Evolutionary conservation across 2,113 vertebrate genomes (phyloP).

Genomic region (Tachuris rubrigastra): DNA sequence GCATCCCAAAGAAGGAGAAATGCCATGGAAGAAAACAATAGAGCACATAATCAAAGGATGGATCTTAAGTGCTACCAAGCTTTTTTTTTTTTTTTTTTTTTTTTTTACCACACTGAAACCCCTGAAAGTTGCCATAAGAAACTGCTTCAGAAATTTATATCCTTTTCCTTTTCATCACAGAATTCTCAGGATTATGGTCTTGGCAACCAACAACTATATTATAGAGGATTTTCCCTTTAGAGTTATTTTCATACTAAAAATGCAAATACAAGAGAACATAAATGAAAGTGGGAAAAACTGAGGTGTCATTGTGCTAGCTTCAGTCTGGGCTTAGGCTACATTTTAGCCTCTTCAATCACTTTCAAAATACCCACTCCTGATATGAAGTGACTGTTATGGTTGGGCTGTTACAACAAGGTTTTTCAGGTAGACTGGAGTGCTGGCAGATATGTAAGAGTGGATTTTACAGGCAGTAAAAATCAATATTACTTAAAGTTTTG

Average conservation of each 20-base stretch:
- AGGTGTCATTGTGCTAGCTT: background rate
- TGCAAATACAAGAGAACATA: background rate
- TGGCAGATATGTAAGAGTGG: background rate
- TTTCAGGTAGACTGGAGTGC: background rate
- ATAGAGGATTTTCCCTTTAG: background rate
- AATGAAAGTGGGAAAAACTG: background rate
- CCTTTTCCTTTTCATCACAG: background rate
- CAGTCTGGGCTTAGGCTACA: background rate
- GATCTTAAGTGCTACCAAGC: background rate
- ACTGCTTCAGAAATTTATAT: background rate
- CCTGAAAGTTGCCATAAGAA: background rate
- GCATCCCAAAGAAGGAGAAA: background rate
- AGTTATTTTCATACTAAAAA: background rate
- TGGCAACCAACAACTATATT: background rate
- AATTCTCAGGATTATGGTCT: background rate
- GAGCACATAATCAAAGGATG: background rate
- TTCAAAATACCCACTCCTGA: background rate
- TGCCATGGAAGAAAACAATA: background rate
- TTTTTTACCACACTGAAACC: background rate
- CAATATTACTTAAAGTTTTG: background rate
- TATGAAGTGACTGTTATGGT: background rate
- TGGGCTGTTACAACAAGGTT: background rate
- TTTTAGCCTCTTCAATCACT: background rate
- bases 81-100: no score
- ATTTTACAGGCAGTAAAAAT: background rate